Evolutionary conservation across 2,113 vertebrate species (phyloP).

Genomic region (Eulacestoma nigropectus): DNA sequence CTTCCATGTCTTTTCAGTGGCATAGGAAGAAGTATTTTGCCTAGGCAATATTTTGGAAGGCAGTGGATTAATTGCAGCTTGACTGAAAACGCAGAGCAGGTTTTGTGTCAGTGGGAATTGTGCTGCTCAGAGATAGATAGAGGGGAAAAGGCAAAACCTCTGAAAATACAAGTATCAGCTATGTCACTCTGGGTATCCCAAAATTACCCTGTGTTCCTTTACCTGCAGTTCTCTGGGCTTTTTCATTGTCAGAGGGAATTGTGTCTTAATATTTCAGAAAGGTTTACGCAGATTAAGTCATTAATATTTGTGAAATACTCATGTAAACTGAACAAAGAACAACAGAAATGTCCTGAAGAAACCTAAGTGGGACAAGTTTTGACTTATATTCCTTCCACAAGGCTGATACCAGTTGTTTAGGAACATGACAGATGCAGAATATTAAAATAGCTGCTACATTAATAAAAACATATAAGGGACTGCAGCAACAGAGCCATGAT

Average conservation of each 20-base stretch:
- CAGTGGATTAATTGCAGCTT: not conserved
- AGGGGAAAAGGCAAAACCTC: not conserved
- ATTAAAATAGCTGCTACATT: not conserved
- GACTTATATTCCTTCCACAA: not conserved
- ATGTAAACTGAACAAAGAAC: not conserved
- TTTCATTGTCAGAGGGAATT: not conserved
- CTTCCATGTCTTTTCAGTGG: not conserved
- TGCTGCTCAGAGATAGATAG: not conserved
- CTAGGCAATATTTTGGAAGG: not conserved
- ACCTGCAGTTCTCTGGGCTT: not conserved
- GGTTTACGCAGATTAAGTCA: not conserved
- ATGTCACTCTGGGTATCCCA: not conserved
- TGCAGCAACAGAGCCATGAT: not conserved
- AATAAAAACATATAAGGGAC: not conserved
- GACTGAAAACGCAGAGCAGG: not conserved
- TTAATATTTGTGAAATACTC: not conserved
- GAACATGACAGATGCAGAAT: not conserved
- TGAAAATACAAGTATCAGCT: not conserved
- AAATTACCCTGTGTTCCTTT: not conserved
- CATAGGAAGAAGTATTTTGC: not conserved
- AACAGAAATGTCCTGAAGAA: not conserved
- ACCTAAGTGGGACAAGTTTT: not conserved
- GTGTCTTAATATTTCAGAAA: not conserved
- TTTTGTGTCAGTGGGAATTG: not conserved
- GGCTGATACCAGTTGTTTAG: not conserved